Percentiles rank a stretch among this genome's conserved stretches.
phyloP scores from a whole-genome alignment of 2,797 vertebrate species.

The Parauchenoglanis punctatus region DNA sequence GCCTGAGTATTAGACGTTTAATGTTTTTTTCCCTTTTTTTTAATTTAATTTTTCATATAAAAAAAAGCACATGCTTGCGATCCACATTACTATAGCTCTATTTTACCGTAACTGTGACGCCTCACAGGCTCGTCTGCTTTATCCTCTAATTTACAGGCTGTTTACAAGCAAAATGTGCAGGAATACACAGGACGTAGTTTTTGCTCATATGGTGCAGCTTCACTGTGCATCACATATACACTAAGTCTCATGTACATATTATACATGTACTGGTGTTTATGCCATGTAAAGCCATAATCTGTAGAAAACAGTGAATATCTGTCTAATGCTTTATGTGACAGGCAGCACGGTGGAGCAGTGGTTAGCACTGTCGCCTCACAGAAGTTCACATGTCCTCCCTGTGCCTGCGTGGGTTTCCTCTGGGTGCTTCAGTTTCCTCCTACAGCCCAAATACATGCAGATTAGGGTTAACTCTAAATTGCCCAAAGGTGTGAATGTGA shows the following conservation, averaged over 20 bases:
- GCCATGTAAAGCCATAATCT: neutral
- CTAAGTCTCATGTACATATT: neutral
- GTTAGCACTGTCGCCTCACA: too few relatives aligned
- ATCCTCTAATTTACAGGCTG: neutral
- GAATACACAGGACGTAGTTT: neutral
- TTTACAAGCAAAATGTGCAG: neutral
- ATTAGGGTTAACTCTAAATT: too few relatives aligned
- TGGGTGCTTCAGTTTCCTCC: too few relatives aligned
- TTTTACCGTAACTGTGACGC: neutral
- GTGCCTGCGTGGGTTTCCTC: too few relatives aligned
- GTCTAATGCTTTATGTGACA: too few relatives aligned
- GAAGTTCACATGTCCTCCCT: too few relatives aligned
- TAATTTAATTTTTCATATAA: neutral
- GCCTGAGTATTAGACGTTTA: neutral
- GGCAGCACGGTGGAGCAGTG: too few relatives aligned
- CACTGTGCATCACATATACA: neutral
- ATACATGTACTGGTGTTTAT: neutral
- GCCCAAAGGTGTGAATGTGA: too few relatives aligned
- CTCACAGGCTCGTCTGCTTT: neutral
- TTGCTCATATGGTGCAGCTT: neutral
- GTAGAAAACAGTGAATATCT: neutral
- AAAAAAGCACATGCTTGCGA: neutral
- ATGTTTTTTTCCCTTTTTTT: neutral
- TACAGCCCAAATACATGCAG: too few relatives aligned
- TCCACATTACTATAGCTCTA: neutral